Evolutionary conservation across 1,140 invertebrate species (phyloP), one percentile per base, ranked within the genome.

Genomic region (Micrasema longulum): DNA sequence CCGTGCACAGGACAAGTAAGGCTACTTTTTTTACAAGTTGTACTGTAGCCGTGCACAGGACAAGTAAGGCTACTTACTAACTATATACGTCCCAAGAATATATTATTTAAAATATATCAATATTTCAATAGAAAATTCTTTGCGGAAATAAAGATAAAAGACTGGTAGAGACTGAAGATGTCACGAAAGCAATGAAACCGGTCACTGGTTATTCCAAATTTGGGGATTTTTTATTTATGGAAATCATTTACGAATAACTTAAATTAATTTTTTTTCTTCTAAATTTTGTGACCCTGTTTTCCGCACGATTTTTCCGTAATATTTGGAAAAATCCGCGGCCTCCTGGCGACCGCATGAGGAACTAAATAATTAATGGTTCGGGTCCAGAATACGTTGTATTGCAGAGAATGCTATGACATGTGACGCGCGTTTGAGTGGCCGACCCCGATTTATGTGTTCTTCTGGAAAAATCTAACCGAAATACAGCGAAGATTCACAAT

Each of bases 321-420:
- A 60, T 60, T 69, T 43, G 53, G 38, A 35, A 50, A 65, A 65
- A 52, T 48, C 36, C 53, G 36, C 20, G 16, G 35, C 65, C 53
- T 69, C 48, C 52, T 60, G 23, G 52, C 41, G 52, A 23, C 22
- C 41, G 38, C 18, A 16, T 31, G 38, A 43, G 67, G 16, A 69
- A 69, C 52, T 60, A 60, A 69, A 69, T 55, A 50, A 66, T 66
- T 67, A 57, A 60, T 60, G 67, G 52, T 69, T 57, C 36, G 53
- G 35, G 50, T 60, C 67, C 45, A 26, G 52, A 53, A 60, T 60
- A 41, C 31, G 12, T 60, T 60, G 38, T 41, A 36, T 38, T 60
- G n/a, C 18, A 38, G 18, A 50, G 64, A 36, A 60, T 38, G 10
- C 14, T 20, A 38, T 38, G 55, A 60, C 55, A 22, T 18, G 36